Base-by-base conservation (phyloP, 2,797 vertebrate genomes). In the Lerista edwardsae region DNA sequence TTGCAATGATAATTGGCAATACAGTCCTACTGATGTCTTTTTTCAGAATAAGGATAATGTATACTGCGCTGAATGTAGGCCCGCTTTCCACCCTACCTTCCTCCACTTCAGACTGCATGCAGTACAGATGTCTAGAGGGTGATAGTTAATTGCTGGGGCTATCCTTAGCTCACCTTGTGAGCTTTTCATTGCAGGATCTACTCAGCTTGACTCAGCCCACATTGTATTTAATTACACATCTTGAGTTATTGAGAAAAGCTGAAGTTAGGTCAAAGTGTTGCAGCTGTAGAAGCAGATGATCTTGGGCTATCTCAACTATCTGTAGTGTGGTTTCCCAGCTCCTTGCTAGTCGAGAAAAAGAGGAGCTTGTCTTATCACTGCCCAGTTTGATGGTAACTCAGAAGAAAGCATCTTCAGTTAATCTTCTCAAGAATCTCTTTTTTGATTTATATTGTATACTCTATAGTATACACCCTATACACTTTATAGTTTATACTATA, bases 91-190 rank as follows among this genome's bases (percentile, higher is more conserved):
- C 23, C 64, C 55, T n/a, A 12, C 25, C 64, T 75, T 61, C 36
- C 65, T 80, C 64, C 36, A 36, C 64, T 68, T 47, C 34, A 57
- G 21, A 39, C 9, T 29, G 62, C 3, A 34, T 34, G 36, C 23
- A 19, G 23, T 41, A 10, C 23, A 81, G 41, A 69, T n/a, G 36
- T 27, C 41, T 34, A 44, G 23, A 47, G n/a, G 11, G 31, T 64
- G 59, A 84, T 41, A 80, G 31, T 62, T 47, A 61, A 25, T 81
- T 86, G 57, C n/a, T 61, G 31, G 73, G 55, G 31, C 25, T 67
- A 44, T n/a, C 76, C 61, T 84, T 55, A 36, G 41, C 62, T 79
- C 27, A 74, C 76, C 19, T 80, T 57, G 41, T 79, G 76, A 34
- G 41, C 61, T 67, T 73, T 39, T 65, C 31, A 39, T 12, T 62